phyloP scores from a whole-genome alignment of 2,888 invertebrate genomes.

The Tillus elongatus region DNA sequence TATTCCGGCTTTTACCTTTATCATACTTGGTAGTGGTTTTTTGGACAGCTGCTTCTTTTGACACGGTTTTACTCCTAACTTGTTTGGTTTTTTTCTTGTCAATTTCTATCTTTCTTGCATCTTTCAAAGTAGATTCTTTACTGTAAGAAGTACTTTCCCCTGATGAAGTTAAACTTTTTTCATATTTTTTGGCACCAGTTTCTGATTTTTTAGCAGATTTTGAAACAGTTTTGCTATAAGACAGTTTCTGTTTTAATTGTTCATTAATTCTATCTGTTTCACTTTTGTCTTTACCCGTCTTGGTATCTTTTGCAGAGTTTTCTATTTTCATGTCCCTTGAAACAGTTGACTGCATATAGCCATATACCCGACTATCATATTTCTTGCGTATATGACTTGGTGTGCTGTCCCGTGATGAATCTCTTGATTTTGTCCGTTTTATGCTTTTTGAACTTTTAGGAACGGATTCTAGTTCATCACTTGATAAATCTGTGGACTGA shows the following conservation, averaged over 20 bases:
- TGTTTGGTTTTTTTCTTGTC: no score
- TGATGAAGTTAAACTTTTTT: constrained; percentile 27
- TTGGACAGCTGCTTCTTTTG: no score
- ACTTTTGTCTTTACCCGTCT: constrained; percentile 31
- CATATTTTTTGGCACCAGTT: constrained; percentile 17
- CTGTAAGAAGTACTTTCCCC: no score
- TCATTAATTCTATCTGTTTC: constrained; percentile 33
- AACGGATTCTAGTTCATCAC: no score
- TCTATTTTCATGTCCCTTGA: constrained; percentile 49
- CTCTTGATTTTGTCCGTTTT: background rate
- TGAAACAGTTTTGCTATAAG: constrained; percentile 13
- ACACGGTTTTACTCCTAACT: no score
- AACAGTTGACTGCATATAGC: constrained; percentile 54
- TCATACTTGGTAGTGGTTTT: no score
- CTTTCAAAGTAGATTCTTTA: no score
- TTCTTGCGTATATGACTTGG: no score
- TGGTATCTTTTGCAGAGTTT: constrained; percentile 23
- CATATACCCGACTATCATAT: constrained; percentile 35
- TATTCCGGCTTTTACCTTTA: no score
- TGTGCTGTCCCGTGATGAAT: background rate
- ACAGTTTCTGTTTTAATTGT: constrained; percentile 22
- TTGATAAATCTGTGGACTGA: no score
- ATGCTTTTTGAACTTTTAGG: background rate
- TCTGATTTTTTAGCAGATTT: constrained; percentile 13
- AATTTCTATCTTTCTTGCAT: no score